These are phyloP conservation scores for Charadrius vociferus DNA, from an alignment of 2,113 vertebrate species.

Conservation along the genomic window DNA sequence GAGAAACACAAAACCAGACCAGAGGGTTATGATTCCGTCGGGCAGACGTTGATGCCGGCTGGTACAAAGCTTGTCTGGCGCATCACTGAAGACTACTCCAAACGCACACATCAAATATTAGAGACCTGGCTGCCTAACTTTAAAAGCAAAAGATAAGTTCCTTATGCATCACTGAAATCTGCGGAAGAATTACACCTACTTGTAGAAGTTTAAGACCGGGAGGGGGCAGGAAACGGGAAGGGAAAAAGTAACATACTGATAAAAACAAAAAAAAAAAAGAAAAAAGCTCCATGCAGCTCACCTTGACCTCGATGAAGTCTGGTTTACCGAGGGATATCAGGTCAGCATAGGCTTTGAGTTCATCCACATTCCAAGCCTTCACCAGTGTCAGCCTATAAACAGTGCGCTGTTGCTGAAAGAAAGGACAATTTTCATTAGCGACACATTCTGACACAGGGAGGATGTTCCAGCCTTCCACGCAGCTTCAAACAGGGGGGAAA, in stretches of 20 bases:
- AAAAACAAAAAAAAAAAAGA: not conserved
- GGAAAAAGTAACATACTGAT: not conserved
- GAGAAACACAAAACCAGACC: not conserved
- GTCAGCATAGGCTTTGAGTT: constrained; percentile 88
- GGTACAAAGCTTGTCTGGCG: not conserved
- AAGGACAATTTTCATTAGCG: not conserved
- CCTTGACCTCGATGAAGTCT: constrained; percentile 96
- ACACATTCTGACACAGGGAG: too few species aligned
- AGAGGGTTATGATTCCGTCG: not conserved
- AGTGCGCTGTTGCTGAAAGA: constrained; percentile 86
- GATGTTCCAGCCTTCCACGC: not conserved
- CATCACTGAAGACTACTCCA: not conserved
- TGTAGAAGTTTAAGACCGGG: not conserved
- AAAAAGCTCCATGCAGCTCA: constrained; percentile 39
- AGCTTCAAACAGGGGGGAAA: not conserved
- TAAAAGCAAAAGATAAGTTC: not conserved
- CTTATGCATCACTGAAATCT: not conserved
- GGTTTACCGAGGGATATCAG: constrained; percentile 88
- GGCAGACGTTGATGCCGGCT: not conserved
- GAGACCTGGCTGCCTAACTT: not conserved
- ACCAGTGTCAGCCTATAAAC: constrained; percentile 93
- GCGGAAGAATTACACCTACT: not conserved
- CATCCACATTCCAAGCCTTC: constrained; percentile 96
- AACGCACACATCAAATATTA: not conserved
- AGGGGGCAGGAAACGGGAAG: not conserved